Base-by-base conservation (phyloP, 2,888 invertebrate species). In the Sinopyrophorus schimmeli region DNA sequence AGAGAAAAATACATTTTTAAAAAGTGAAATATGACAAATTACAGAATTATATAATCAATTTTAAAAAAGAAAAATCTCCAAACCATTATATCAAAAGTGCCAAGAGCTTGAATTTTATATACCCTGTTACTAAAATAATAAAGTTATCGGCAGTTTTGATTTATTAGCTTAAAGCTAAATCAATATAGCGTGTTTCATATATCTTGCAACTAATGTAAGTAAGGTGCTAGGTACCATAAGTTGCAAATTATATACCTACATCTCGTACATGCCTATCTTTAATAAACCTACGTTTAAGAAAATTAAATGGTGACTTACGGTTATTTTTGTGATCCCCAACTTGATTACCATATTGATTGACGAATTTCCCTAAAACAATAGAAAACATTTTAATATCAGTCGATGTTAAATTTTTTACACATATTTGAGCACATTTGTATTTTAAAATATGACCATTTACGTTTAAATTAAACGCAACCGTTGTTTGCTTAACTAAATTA, bases 81-180 rank as follows among this genome's bases (percentile, higher is more conserved):
- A 24, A 35, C 24, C 16, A 16, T 15, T 35, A 14, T 24, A 35
- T 21, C 35, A 15, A 9, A 3, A 24, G 35, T 35, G 24, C 26
- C 14, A 21, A 34, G 12, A 46, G 28, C 9, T 18, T 32, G 30
- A 31, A 24, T 37, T 43, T 49, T 49, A 49, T 49, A 44, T 47
- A 46, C 47, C 35, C 47, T 32, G 43, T 47, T 52, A 39, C 52
- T 52, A 61, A 67, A 67, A 68, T 66, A 68, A 68, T 68, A 67
- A 66, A 69, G 62, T 61, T 65, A 69, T 65, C 59, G 69, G 65
- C 67, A 68, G 65, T 46, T 62, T 50, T 69, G 67, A 69, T 69
- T 67, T 67, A 69, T 69, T 65, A 62, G 60, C 54, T 54, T 49
- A 54, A 46, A 63, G 60, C 61, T 62, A 60, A 66, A 68, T 68